Evolutionary conservation across 2,113 vertebrate genomes (phyloP).

Genomic region (Phaethornis superciliosus): DNA sequence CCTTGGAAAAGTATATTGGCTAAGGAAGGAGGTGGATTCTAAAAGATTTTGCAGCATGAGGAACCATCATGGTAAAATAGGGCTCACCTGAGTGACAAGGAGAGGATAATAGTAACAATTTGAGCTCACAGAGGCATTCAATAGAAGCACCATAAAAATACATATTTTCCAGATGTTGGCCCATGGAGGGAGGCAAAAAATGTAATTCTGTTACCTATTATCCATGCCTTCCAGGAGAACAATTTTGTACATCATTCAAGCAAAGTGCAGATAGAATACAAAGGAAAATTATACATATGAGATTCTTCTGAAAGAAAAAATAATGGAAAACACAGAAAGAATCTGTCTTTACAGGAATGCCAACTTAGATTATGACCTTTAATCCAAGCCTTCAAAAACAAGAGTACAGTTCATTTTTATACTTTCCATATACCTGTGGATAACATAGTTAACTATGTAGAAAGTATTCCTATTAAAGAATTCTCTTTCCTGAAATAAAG

Average conservation of each 20-base stretch:
- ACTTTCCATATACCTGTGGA: background rate
- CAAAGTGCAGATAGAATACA: background rate
- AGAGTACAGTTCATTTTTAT: background rate
- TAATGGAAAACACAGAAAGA: background rate
- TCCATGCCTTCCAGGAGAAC: conserved; percentile 2
- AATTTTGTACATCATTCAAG: conserved; percentile 3
- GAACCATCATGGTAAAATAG: background rate
- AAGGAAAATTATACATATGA: background rate
- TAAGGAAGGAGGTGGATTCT: background rate
- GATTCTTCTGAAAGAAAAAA: background rate
- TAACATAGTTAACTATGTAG: background rate
- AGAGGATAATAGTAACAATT: background rate
- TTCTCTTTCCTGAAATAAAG: background rate
- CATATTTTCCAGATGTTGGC: conserved; percentile 36
- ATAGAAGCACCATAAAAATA: background rate
- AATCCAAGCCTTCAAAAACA: background rate
- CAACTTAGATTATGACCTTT: background rate
- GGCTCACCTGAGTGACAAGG: background rate
- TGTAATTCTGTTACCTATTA: conserved; percentile 35
- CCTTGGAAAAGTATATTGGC: background rate
- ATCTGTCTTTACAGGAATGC: background rate
- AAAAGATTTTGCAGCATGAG: background rate
- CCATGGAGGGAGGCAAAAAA: background rate
- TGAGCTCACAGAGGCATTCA: background rate
- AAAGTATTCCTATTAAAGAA: background rate